Base-by-base conservation (phyloP, 1,140 invertebrate species). In the Aphelinus certus region DNA sequence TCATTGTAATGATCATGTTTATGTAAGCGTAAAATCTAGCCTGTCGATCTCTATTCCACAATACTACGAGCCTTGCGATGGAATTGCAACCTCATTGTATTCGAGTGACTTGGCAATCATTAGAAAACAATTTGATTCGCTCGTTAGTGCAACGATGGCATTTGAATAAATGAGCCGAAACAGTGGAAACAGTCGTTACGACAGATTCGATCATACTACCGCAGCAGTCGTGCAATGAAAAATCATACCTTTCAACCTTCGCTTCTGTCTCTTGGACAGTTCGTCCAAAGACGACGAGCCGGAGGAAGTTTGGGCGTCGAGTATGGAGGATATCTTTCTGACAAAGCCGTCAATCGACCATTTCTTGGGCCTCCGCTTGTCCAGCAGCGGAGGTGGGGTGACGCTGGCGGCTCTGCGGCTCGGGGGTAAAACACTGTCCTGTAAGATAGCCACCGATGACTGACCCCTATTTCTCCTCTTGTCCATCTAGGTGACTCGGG, bases 341-440 rank as follows among this genome's bases (percentile, higher is more conserved):
- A 94, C 93, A 1, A 94, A 87, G 78, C 91, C 91, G 26, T 93
- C 92, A 3, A 94, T 88, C 0, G 92, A 92, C 93, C 93, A 94
- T 85, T 93, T 93, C 83, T 92, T 92, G 64, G 91, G 84, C 73
- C 88, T 89, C 75, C 89, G 89, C 46, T 79, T 78, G 46, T 78
- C 78, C 7, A 62, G 47, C 45, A 58, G 48, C 2, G 56, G 26
- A 49, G 58, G 56, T 9, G 61, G 42, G 2, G 43, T 45, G 49
- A 45, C 58, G 67, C 64, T 71, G 1, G 64, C 7, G n/a, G 47
- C 48, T 64, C 75, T 71, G 47, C 62, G 63, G 9, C 75, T 77
- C 0, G 77, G 75, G 45, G 77, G 75, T 7, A 78, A 57, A 69
- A 78, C 57, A 64, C 72, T 79, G 48, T 79, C 77, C 63, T 66